Evolutionary conservation across 2,888 invertebrate species (phyloP).

Genomic region (Isotomurus palustris): DNA sequence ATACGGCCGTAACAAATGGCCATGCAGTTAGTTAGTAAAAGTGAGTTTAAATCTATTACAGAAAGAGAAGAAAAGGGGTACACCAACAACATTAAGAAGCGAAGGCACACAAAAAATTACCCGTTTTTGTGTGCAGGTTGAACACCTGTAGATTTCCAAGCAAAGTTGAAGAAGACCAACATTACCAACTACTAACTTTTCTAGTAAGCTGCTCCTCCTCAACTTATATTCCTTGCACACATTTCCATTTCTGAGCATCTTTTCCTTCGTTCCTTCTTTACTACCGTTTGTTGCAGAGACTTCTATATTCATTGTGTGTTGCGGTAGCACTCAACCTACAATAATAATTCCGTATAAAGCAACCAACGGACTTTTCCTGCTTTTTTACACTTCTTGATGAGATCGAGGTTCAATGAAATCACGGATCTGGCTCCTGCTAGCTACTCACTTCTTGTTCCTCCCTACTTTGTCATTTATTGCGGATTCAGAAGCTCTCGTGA

Average conservation of each 20-base stretch:
- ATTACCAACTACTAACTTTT: neutral
- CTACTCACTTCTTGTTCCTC: no score
- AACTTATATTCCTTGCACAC: no score
- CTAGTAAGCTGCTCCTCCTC: no score
- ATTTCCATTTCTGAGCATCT: neutral
- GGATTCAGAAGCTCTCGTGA: no score
- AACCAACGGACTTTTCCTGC: no score
- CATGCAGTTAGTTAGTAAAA: slow-evolving; percentile 1
- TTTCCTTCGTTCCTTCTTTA: neutral
- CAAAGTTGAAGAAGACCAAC: neutral
- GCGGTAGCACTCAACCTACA: no score
- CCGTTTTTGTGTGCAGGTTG: slow-evolving; percentile 14
- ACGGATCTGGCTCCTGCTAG: neutral
- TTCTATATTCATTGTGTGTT: neutral
- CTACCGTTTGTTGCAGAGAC: neutral
- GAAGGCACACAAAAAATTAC: no score
- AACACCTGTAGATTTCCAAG: slow-evolving; percentile 10
- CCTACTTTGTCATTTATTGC: no score
- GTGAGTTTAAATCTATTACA: slow-evolving; percentile 5
- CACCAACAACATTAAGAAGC: no score
- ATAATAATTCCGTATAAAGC: no score
- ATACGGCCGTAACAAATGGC: slow-evolving; percentile 10
- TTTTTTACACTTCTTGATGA: no score
- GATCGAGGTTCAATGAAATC: slow-evolving; percentile 3
- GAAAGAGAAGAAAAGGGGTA: no score